Percentiles rank a stretch among this genome's conserved stretches.
These are phyloP conservation scores for Tetrao urogallus DNA, from an alignment of 2,113 vertebrate genomes.

Conservation along the genomic window DNA sequence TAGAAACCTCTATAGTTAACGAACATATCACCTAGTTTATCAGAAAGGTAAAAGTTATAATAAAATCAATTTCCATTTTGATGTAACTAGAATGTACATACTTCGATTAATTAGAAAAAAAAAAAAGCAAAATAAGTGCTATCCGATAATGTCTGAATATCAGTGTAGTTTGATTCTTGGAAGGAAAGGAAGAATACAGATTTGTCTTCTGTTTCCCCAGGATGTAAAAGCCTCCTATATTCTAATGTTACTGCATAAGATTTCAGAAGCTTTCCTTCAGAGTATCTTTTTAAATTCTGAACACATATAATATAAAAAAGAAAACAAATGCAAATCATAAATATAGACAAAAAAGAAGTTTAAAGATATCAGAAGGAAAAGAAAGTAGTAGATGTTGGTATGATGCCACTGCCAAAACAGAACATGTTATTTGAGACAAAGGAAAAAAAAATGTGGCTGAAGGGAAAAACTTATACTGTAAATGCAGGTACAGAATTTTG, in stretches of 20 bases:
- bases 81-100: background rate
- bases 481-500: background rate
- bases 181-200: background rate
- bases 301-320: background rate
- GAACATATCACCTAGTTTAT: background rate
- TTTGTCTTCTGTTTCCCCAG: background rate
- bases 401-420: background rate
- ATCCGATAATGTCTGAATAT: background rate
- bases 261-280: background rate
- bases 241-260: background rate
- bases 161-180: background rate
- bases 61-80: background rate
- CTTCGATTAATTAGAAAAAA: background rate
- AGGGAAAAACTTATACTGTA: background rate
- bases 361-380: background rate
- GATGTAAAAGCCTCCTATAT: background rate
- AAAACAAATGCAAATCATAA: background rate
- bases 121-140: background rate
- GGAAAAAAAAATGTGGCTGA: accelerated
- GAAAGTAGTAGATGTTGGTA: background rate
- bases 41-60: background rate
- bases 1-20: background rate
- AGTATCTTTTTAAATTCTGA: background rate
- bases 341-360: background rate
- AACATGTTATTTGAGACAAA: background rate